phyloP scores from a whole-genome alignment of 2,113 vertebrate genomes.

The Penelope pileata region DNA sequence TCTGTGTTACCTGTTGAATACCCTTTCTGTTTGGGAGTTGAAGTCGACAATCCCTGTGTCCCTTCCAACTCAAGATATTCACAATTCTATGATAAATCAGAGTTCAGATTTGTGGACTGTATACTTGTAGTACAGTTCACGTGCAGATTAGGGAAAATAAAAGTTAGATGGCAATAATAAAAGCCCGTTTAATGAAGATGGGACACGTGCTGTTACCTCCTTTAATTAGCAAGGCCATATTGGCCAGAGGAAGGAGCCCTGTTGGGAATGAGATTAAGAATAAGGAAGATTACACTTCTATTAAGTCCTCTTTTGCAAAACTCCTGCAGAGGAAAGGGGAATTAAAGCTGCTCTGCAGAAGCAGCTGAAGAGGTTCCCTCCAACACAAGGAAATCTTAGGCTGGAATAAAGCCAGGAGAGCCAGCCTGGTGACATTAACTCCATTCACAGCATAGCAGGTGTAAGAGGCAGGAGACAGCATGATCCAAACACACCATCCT shows the following conservation, averaged over 20 bases:
- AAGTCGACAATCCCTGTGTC: not conserved
- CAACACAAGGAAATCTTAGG: slow-evolving; percentile 13
- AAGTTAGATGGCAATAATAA: not conserved
- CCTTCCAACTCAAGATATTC: not conserved
- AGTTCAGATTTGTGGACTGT: not conserved
- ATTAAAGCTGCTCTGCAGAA: slow-evolving; percentile 23
- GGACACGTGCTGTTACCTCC: not conserved
- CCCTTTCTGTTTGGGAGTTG: not conserved
- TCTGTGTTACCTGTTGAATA: not conserved
- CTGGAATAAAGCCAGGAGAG: slow-evolving; percentile 35
- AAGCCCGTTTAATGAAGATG: not conserved
- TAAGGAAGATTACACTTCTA: not conserved
- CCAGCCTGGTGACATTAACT: slow-evolving; percentile 12
- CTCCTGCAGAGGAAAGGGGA: not conserved
- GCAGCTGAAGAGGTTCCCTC: slow-evolving; percentile 35
- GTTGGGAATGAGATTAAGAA: not conserved
- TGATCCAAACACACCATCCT: not conserved
- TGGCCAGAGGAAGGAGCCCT: not conserved
- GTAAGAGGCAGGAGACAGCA: not conserved
- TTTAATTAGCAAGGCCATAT: not conserved
- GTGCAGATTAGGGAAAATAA: not conserved
- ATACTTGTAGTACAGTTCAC: not conserved
- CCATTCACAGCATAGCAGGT: slow-evolving; percentile 48
- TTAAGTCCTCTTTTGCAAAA: not conserved
- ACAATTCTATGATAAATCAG: not conserved